A percentile compares a stretch with the other conserved stretches of the same genome.
These are phyloP conservation scores for Sorex fumeus DNA, from an alignment of 2,113 vertebrate genomes.

Conservation along the genomic window DNA sequence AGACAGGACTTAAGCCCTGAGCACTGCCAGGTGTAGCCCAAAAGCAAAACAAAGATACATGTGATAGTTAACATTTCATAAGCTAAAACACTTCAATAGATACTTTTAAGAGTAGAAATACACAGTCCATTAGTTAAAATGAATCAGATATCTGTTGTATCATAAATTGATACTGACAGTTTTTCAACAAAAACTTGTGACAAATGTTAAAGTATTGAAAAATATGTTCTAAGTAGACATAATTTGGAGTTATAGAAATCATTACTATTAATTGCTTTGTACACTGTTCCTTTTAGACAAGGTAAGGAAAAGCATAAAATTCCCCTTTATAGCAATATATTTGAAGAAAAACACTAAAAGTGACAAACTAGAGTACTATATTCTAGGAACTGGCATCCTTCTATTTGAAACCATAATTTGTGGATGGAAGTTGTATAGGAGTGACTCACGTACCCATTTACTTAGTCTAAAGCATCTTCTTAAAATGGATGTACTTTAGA, in stretches of 20 bases:
- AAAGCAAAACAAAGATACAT: too few relatives aligned
- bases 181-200: slow-evolving; percentile 30
- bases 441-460: slow-evolving; percentile 17
- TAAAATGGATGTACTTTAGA: slow-evolving; percentile 28
- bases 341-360: slow-evolving; percentile 14
- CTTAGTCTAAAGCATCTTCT: slow-evolving; percentile 45
- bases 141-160: neutral
- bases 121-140: slow-evolving; percentile 44
- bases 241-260: slow-evolving; percentile 24
- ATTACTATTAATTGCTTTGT: slow-evolving; percentile 35
- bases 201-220: slow-evolving; percentile 3
- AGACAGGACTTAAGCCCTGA: too few relatives aligned
- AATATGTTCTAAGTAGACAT: neutral
- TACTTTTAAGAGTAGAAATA: slow-evolving; percentile 36
- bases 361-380: neutral
- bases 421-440: slow-evolving; percentile 5
- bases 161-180: neutral
- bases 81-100: too few relatives aligned
- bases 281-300: slow-evolving; percentile 23
- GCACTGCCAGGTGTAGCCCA: too few relatives aligned
- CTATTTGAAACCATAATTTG: slow-evolving; percentile 41
- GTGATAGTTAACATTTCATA: too few relatives aligned
- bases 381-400: neutral
- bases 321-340: neutral
- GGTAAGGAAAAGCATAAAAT: slow-evolving; percentile 49